Base-by-base conservation (phyloP, 2,113 vertebrate species). In the Myotis lucifugus region DNA sequence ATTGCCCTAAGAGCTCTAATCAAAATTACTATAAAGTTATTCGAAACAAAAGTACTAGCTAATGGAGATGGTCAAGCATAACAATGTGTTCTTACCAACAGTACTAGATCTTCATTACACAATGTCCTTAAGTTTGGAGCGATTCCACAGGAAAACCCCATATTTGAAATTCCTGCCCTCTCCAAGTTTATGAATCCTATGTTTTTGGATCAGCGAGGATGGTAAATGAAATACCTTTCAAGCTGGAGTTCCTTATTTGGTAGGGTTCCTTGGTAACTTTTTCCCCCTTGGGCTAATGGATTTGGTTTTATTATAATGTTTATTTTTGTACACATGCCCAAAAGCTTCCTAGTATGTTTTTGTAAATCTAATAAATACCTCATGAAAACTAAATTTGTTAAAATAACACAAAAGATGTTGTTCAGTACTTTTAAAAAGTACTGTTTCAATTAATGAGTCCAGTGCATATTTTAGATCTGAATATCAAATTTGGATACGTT, bases 301-400 rank as follows among this genome's bases (percentile, higher is more conserved):
- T 77, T 79, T 93, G 76, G 70, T 84, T 94, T 95, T 91, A 92
- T 70, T 72, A 5, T 76, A 56, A 67, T 91, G 52, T 84, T 97
- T 96, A 82, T 87, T 96, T 96, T 95, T 88, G 87, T 64, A 87
- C 46, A 96, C 52, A 89, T 77, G n/a, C 59, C 89, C 78, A 90
- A 93, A 96, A 73, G 37, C 52, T 34, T 95, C 42, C 46, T 89
- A 52, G 5, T 73, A 5, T 61, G 64, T 40, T 88, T 96, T 96
- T 52, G 73, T 25, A 93, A 96, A 91, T 72, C 70, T 94, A 94
- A 94, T 86, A 95, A 96, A 81, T 90, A 92, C 32, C 25, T 91
- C 79, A 91, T 10, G n/a, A 67, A 89, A 96, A 90, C 66, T 89
- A 85, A 76, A 91, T 94, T 91, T 83, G 82, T 95, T 93, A 81